phyloP scores from a whole-genome alignment of 2,888 invertebrate species.

The Megalurothrips usitatus region DNA sequence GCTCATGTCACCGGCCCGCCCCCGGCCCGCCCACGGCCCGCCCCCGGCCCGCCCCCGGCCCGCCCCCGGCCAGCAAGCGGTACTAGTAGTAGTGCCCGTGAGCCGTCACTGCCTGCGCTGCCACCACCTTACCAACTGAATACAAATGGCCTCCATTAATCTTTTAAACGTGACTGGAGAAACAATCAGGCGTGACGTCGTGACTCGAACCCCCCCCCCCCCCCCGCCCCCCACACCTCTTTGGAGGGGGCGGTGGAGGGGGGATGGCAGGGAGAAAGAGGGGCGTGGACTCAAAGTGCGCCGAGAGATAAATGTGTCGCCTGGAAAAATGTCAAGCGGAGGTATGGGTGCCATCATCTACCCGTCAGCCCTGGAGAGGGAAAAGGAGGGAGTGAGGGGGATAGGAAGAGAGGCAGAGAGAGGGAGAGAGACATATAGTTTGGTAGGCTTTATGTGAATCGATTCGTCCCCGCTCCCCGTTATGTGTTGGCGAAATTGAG shows the following conservation, averaged over 20 bases:
- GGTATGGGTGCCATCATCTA: neutral
- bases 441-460: no score
- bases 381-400: no score
- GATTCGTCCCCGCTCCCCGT: no score
- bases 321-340: neutral
- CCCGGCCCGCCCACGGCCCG: neutral
- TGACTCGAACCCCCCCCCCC: slow-evolving; percentile 7
- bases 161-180: slow-evolving; percentile 22
- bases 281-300: neutral
- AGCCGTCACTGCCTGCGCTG: no score
- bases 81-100: neutral
- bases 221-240: neutral
- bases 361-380: neutral
- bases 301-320: neutral
- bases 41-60: neutral
- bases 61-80: neutral
- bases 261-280: neutral
- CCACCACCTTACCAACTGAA: slow-evolving; percentile 16
- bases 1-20: neutral
- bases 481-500: no score
- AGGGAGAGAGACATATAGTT: no score
- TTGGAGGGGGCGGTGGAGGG: neutral
- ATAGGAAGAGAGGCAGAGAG: no score
- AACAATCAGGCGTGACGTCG: slow-evolving; percentile 21
- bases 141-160: slow-evolving; percentile 25